Conservation (phyloP, 1,140 invertebrate genomes). For the Parasteatoda tepidariorum region DNA sequence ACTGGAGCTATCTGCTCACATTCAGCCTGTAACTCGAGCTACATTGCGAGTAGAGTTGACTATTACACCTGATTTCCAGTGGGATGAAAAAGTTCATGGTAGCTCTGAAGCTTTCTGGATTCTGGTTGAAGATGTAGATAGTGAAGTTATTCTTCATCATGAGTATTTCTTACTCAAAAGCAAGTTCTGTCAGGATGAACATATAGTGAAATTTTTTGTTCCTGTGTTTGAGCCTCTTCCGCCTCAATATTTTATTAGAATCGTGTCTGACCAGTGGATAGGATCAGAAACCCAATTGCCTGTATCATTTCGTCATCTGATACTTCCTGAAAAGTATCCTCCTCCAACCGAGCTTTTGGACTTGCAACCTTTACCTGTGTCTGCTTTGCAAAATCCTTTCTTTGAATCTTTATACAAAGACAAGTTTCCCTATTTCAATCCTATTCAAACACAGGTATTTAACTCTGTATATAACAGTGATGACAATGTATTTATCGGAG, state of each 20-base stretch:
- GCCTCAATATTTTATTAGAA: conserved; percentile 95
- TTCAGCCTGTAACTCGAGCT: conserved; percentile 96
- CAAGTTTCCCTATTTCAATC: conserved; percentile 95
- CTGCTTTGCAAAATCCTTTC: conserved; percentile 79
- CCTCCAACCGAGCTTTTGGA: conserved; percentile 98
- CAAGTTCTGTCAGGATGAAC: conserved; percentile 94
- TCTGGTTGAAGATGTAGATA: conserved; percentile 97
- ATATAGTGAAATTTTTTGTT: conserved; percentile 97
- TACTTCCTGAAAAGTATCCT: conserved; percentile 97
- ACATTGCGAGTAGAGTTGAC: conserved; percentile 95
- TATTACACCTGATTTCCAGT: conserved; percentile 99
- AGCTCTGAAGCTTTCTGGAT: conserved; percentile 98
- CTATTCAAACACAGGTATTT: conserved; percentile 99
- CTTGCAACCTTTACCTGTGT: conserved; percentile 91
- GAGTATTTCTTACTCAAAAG: conserved; percentile 96
- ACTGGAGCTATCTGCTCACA: conserved; percentile 92
- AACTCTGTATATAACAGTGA: conserved; percentile 98
- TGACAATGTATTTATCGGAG: conserved; percentile 98
- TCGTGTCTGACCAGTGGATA: conserved; percentile 75
- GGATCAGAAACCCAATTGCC: conserved; percentile 92
- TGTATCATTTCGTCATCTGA: conserved; percentile 96
- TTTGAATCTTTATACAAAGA: conserved; percentile 89
- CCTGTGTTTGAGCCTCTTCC: conserved; percentile 98
- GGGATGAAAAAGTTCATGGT: conserved; percentile 98
- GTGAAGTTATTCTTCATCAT: conserved; percentile 92